Percentiles rank a stretch among this genome's conserved stretches.
phyloP scores from a whole-genome alignment of 1,140 invertebrate species.

The Delia radicum region DNA sequence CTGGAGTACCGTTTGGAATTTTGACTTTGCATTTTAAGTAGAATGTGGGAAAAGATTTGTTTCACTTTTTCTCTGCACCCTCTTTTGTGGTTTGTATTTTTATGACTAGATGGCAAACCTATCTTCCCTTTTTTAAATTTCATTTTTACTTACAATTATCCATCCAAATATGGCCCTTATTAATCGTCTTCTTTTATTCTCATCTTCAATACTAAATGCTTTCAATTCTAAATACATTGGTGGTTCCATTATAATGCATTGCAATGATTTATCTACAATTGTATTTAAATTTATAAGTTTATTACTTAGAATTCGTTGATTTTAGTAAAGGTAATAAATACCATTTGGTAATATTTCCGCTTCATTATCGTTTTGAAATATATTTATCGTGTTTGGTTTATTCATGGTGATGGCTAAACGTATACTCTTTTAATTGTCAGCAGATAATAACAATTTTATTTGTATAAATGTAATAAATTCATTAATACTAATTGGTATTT shows the following conservation, averaged over 20 bases:
- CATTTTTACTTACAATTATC: not conserved
- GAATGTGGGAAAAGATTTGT: no score
- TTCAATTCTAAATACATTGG: not conserved
- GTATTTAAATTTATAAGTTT: not conserved
- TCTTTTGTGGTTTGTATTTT: no score
- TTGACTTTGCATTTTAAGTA: no score
- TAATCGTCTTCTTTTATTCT: not conserved
- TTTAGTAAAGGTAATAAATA: no score
- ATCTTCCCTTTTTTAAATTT: no score
- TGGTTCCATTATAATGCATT: not conserved
- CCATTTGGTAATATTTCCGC: not conserved
- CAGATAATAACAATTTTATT: conserved; percentile 39
- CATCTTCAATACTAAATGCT: not conserved
- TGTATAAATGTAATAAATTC: conserved; percentile 20
- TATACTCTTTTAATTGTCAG: not conserved
- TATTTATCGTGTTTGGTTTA: not conserved
- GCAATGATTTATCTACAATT: not conserved
- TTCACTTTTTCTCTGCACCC: no score
- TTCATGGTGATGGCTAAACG: not conserved
- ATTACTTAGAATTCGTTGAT: not conserved
- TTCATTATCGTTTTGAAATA: not conserved
- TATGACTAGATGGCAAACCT: no score
- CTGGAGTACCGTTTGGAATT: no score
- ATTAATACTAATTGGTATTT: not conserved
- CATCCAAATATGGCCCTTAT: not conserved